Percentiles rank a stretch among this genome's conserved stretches.
phyloP scores from a whole-genome alignment of 2,113 vertebrate species.

The Thamnophis sirtalis region DNA sequence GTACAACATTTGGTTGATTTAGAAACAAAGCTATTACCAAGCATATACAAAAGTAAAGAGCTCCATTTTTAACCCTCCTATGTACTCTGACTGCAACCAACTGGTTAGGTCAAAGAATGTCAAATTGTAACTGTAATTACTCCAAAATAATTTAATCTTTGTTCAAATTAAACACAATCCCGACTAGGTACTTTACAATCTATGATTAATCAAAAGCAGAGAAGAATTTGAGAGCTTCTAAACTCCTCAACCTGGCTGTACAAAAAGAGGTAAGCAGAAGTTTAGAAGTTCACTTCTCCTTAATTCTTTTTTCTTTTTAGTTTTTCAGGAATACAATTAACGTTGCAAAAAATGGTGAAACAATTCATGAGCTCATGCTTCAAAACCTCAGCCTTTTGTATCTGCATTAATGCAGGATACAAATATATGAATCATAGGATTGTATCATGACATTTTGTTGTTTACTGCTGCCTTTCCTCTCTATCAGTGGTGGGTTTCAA shows the following conservation, averaged over 20 bases:
- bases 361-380: background rate
- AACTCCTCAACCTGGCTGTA: background rate
- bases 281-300: background rate
- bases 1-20: conserved; percentile 44
- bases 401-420: background rate
- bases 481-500: no score
- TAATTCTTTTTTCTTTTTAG: background rate
- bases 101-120: background rate
- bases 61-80: background rate
- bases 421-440: background rate
- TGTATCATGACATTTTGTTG: background rate
- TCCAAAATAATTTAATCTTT: background rate
- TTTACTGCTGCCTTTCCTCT: background rate
- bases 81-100: background rate
- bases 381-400: background rate
- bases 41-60: background rate
- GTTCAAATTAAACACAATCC: background rate
- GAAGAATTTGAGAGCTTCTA: background rate
- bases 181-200: background rate
- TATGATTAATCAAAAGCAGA: background rate
- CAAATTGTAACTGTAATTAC: background rate
- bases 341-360: background rate
- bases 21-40: background rate
- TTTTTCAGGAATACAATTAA: background rate
- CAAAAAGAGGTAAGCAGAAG: background rate